Percentiles rank a stretch among this genome's conserved stretches.
phyloP scores from a whole-genome alignment of 2,888 invertebrate genomes.

The Drosophila meridionalis region DNA sequence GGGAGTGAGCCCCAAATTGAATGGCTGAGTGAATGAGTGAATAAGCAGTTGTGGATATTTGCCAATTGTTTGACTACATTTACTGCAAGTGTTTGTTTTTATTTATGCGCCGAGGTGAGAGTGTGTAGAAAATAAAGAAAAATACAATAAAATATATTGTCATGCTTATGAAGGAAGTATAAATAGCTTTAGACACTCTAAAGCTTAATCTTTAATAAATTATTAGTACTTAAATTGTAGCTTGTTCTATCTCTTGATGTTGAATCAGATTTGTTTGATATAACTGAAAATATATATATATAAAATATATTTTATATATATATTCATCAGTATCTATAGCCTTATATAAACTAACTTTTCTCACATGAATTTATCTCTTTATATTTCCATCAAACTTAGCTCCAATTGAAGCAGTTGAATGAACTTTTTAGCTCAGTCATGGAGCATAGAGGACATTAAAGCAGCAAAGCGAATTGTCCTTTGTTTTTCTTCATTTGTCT shows the following conservation, averaged over 20 bases:
- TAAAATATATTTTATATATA: not conserved
- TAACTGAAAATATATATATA: not conserved
- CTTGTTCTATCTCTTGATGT: not conserved
- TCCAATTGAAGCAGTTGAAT: not conserved
- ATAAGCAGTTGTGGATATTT: slow-evolving; percentile 23
- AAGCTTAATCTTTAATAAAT: not conserved
- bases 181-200: not conserved
- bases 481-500: not conserved
- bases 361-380: not conserved
- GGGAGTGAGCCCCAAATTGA: slow-evolving; percentile 9
- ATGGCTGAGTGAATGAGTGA: slow-evolving; percentile 32
- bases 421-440: not conserved
- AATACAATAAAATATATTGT: not conserved
- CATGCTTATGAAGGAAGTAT: not conserved
- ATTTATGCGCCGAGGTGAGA: not conserved
- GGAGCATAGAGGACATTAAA: not conserved
- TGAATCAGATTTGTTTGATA: not conserved
- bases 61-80: slow-evolving; percentile 26
- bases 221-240: no score
- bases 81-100: slow-evolving; percentile 6
- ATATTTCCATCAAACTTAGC: not conserved
- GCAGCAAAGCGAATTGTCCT: not conserved
- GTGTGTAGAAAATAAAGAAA: not conserved
- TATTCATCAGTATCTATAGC: not conserved
- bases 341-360: not conserved